Evolutionary conservation across 1,140 invertebrate species (phyloP), one percentile per base, ranked within the genome.

Genomic region (Trachymyrmex septentrionalis): DNA sequence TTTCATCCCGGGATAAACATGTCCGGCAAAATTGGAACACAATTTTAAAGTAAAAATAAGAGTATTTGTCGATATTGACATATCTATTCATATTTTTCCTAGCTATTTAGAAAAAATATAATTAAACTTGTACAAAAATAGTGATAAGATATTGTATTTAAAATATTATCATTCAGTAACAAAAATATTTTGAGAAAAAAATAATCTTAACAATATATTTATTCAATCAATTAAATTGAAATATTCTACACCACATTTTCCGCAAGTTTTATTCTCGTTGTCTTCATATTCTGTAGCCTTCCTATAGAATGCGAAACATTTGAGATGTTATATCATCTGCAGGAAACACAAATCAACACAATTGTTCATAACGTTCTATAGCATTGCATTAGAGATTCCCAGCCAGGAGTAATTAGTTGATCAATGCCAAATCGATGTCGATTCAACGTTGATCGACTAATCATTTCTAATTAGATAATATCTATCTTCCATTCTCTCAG

Each of bases 281-380:
- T 10, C 38, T 10, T 44, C 2, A 44, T 10, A 44, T 44, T 44
- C 38, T 44, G 9, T 44, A 9, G 3, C 2, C 7, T 12, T 77
- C 86, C 69, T 73, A 80, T 50, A 14, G 53, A 38, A 38, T 38
- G 1, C 0, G 6, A 84, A 86, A 88, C 73, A 64, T 90, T 73
- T 27, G 27, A 64, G 66, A 53, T 63, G 87, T 86, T 63, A 77
- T 86, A 78, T 63, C 57, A 30, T 82, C 34, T 64, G 50, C 57
- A 84, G 72, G 84, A 90, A 84, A 88, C 86, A 27, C 66, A 87
- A 78, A 86, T 88, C 34, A n/a, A n/a, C n/a, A n/a, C 66, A 87
- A 85, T 90, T 66, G 82, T 88, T 90, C 64, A 87, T 78, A 86
- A 90, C 86, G 71, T 38, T 87, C 27, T 75, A 3, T 48, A 78